phyloP scores from a whole-genome alignment of 2,113 vertebrate genomes.

The Lycaon pictus region DNA sequence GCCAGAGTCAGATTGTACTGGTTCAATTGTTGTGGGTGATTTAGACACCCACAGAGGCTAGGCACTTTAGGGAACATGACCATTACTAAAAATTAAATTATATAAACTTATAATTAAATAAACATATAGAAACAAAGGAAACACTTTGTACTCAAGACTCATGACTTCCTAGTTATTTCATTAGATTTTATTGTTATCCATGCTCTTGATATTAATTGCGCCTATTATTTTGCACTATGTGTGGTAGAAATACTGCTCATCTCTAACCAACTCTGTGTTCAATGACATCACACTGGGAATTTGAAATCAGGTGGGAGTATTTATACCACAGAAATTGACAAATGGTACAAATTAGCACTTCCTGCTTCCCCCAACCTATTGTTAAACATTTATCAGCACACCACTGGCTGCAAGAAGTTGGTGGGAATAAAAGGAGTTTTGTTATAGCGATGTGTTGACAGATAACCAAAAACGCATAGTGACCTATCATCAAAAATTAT shows the following conservation, averaged over 20 bases:
- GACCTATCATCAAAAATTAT: slow-evolving; percentile 18
- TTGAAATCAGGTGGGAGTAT: background rate
- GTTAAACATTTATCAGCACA: slow-evolving; percentile 6
- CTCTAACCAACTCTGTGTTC: background rate
- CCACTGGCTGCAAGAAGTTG: slow-evolving; percentile 9
- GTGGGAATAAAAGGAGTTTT: slow-evolving; percentile 6
- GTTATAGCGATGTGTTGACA: slow-evolving; percentile 10
- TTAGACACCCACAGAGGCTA: background rate
- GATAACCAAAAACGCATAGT: background rate
- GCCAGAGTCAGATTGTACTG: background rate
- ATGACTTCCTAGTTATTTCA: slow-evolving; percentile 17
- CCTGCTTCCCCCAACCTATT: background rate
- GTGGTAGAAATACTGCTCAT: background rate
- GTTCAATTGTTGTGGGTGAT: background rate
- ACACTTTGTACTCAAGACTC: background rate
- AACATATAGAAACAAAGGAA: slow-evolving; percentile 10
- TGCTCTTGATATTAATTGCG: background rate
- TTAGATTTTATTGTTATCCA: background rate
- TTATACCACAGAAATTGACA: slow-evolving; percentile 9
- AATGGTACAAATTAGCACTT: background rate
- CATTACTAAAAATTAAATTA: slow-evolving; percentile 25
- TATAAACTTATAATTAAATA: background rate
- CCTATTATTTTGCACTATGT: background rate
- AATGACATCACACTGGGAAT: background rate
- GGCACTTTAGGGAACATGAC: background rate